These are phyloP conservation scores for Cervus canadensis DNA, from an alignment of 2,113 vertebrate genomes.

Conservation along the genomic window DNA sequence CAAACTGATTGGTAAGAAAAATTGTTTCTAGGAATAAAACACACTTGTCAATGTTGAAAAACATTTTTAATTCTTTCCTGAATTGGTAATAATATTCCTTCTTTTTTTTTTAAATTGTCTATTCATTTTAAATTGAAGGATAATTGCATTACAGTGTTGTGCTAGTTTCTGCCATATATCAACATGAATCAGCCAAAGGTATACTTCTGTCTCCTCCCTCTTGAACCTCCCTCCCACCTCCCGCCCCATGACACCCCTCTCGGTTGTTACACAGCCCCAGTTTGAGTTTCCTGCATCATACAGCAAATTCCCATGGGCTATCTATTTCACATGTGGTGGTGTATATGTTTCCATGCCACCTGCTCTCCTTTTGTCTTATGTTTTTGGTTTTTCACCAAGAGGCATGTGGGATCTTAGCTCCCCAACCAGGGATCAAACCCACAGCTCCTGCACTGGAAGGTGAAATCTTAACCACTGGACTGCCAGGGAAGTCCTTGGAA, in stretches of 20 bases:
- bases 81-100: not conserved
- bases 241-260: not conserved
- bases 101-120: not conserved
- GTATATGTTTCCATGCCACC: not conserved
- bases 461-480: not conserved
- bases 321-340: not conserved
- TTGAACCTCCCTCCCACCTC: not conserved
- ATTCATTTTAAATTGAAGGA: not conserved
- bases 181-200: not conserved
- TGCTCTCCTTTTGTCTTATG: not conserved
- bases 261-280: rapidly evolving
- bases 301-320: not conserved
- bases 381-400: not conserved
- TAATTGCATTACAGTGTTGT: not conserved
- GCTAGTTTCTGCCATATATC: not conserved
- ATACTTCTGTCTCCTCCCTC: not conserved
- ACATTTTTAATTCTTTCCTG: not conserved
- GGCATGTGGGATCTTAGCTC: not conserved
- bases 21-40: not conserved
- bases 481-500: not conserved
- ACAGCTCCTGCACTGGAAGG: not conserved
- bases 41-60: not conserved
- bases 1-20: not conserved
- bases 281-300: not conserved
- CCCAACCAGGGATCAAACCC: rapidly evolving